These are phyloP conservation scores for Grallaria varia DNA, from an alignment of 2,113 vertebrate genomes.

Conservation along the genomic window DNA sequence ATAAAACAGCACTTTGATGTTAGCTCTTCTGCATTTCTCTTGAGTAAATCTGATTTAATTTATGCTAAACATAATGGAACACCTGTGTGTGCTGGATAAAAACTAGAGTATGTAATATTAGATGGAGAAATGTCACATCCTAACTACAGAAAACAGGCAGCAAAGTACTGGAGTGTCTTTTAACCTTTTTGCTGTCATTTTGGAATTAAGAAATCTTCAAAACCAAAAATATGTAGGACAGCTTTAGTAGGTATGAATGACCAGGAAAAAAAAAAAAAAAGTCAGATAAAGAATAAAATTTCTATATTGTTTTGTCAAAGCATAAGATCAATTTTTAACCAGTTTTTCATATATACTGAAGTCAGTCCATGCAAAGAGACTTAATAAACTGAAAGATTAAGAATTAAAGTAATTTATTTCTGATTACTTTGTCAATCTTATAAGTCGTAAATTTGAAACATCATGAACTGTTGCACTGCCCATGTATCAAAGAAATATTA, in stretches of 20 bases:
- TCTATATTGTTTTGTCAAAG: background rate
- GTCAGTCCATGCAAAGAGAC: background rate
- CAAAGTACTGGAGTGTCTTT: background rate
- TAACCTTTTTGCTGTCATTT: background rate
- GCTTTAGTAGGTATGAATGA: background rate
- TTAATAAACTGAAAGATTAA: background rate
- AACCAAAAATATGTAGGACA: background rate
- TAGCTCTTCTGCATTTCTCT: conserved; percentile 30
- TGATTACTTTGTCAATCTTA: background rate
- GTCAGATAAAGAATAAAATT: background rate
- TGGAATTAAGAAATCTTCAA: background rate
- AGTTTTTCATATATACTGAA: background rate
- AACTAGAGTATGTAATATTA: background rate
- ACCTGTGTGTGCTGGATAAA: conserved; percentile 23
- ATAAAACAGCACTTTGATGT: conserved; percentile 9
- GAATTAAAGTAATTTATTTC: background rate
- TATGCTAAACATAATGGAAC: conserved; percentile 37
- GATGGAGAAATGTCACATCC: background rate
- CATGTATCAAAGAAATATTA: background rate
- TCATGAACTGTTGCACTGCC: background rate
- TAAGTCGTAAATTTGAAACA: background rate
- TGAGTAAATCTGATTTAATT: conserved; percentile 37
- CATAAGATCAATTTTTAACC: background rate
- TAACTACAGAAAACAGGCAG: background rate
- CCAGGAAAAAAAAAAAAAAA: background rate